Base-by-base conservation (phyloP, 2,113 vertebrate genomes). In the Tyrannus savana region DNA sequence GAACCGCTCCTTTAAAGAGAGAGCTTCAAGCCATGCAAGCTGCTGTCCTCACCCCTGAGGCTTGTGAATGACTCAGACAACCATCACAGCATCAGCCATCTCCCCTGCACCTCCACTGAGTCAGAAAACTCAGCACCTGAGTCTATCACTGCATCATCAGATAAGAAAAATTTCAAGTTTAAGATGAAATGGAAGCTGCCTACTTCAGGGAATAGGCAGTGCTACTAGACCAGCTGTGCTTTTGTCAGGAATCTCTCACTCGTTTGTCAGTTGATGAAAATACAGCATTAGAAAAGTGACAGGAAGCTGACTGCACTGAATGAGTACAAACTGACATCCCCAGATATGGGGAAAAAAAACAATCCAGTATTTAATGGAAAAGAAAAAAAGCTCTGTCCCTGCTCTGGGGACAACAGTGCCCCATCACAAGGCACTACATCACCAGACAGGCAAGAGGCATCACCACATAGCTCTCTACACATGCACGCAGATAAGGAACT, bases 341-440 rank as follows among this genome's bases (percentile, higher is more conserved):
- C 22, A 84, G 25, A 55, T 5, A 81, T 0, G 2, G 23, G 7
- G 1, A 14, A 59, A 42, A 60, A 3, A 39, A 0, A 9, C 23
- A 91, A 76, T 14, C 4, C 12, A 50, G 3, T 62, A 50, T 39
- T 83, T 59, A 67, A 2, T 13, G 12, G n/a, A 53, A 46, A 12
- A 69, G 5, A 6, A 62, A 42, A 53, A 72, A 37, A 27, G 1
- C 12, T 37, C 49, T 75, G 21, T 31, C 30, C 22, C 33, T 71
- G 21, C n/a, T 31, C 10, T 31, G 50, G 12, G 64, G 37, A 59
- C 19, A 72, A 72, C 23, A 62, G 50, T 12, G 46, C 5, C 19
- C 22, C 35, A 53, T 41, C 41, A 73, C 12, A 25, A 68, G 22
- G 12, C 5, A 4, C 22, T 47, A 47, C 18, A 23, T 0, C 14